These are phyloP conservation scores for Dicycla oo DNA, from an alignment of 2,888 invertebrate genomes.

Conservation along the genomic window DNA sequence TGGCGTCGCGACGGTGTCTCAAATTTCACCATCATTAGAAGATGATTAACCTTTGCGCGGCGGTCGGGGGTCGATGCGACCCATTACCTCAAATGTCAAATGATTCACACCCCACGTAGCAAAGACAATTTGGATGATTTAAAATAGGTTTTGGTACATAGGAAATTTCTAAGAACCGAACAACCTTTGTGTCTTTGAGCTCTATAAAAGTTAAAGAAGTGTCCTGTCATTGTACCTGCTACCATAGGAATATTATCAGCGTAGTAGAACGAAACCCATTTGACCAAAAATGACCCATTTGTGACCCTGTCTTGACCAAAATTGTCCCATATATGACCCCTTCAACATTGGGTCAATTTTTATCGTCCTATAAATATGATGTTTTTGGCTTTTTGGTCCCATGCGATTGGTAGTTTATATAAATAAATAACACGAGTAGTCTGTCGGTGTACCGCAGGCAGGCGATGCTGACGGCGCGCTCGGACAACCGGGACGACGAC, in stretches of 20 bases:
- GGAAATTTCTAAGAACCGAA: too few relatives aligned
- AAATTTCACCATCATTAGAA: conserved; percentile 84
- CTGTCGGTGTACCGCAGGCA: conserved; percentile 93
- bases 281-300: background rate
- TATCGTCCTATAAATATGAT: background rate
- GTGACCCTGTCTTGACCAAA: background rate
- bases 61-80: conserved; percentile 75
- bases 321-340: too few relatives aligned
- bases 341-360: background rate
- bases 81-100: conserved; percentile 85
- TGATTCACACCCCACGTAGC: conserved; percentile 77
- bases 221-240: background rate
- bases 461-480: conserved; percentile 93
- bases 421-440: conserved; percentile 87
- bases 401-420: conserved; percentile 28
- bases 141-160: conserved; percentile 1
- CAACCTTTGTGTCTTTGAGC: background rate
- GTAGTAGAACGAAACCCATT: background rate
- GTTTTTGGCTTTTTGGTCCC: background rate
- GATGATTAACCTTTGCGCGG: conserved; percentile 86
- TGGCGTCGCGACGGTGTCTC: conserved; percentile 62
- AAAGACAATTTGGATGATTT: conserved; percentile 37
- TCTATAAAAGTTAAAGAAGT: too few relatives aligned
- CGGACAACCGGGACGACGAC: conserved; percentile 93
- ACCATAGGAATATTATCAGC: background rate